Evolutionary conservation across 2,888 invertebrate species (phyloP).

Genomic region (Agapostemon virescens): DNA sequence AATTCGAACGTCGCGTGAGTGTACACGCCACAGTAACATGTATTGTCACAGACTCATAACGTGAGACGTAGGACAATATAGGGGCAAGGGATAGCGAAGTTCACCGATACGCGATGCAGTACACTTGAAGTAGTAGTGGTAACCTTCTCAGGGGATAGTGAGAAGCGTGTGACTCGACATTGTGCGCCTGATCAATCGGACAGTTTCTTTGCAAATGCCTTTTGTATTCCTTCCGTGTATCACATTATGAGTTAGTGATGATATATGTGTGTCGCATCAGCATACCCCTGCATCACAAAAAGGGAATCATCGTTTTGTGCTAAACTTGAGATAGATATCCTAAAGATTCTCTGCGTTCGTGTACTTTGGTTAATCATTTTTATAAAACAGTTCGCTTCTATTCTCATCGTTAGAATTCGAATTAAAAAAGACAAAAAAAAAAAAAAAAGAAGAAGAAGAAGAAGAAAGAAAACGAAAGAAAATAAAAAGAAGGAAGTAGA

Average conservation of each 20-base stretch:
- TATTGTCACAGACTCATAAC: too few relatives aligned
- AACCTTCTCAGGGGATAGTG: too few relatives aligned
- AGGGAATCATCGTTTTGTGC: constrained; percentile 42
- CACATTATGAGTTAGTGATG: too few relatives aligned
- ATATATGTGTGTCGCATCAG: constrained; percentile 44
- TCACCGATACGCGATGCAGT: too few relatives aligned
- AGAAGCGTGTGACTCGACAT: too few relatives aligned
- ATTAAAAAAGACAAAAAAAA: constrained; percentile 66
- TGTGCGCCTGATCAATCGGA: too few relatives aligned
- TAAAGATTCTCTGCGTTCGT: constrained; percentile 60
- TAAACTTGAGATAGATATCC: constrained; percentile 48
- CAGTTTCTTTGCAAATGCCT: too few relatives aligned
- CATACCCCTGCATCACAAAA: constrained; percentile 25
- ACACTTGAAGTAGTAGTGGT: background rate
- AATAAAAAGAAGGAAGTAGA: background rate
- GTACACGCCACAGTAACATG: constrained; percentile 49
- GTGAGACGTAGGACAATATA: too few relatives aligned
- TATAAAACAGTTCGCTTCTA: constrained; percentile 60
- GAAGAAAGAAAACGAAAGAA: background rate
- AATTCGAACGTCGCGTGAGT: constrained; percentile 37
- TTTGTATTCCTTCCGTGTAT: too few relatives aligned
- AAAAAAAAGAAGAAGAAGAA: background rate
- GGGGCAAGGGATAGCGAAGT: too few relatives aligned
- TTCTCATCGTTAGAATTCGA: constrained; percentile 38
- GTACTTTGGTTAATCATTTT: constrained; percentile 75